Evolutionary conservation across 2,888 invertebrate species (phyloP).

Genomic region (Bombyx huttoni): DNA sequence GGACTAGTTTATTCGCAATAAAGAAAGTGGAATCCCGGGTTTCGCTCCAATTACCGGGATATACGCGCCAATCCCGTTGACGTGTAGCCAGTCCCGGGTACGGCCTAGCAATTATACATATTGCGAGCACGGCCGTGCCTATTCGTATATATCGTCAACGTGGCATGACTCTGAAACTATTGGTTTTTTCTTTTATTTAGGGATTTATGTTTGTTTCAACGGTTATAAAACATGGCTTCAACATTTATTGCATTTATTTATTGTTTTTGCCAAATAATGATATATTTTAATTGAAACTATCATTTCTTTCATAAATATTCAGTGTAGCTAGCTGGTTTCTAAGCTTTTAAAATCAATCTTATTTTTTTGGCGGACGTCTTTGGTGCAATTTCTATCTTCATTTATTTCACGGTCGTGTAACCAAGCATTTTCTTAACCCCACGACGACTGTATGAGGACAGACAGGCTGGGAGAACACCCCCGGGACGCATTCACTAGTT

Average conservation of each 20-base stretch:
- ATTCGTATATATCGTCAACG: constrained; percentile 33
- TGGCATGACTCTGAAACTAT: constrained; percentile 25
- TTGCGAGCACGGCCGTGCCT: constrained; percentile 38
- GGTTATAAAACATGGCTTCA: no score
- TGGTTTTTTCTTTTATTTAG: constrained; percentile 21
- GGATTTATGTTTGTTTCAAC: constrained; percentile 1
- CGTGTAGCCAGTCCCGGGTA: constrained; percentile 52
- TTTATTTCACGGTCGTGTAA: constrained; percentile 19
- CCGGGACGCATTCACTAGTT: constrained; percentile 63
- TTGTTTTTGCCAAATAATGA: no score
- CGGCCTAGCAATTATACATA: constrained; percentile 58
- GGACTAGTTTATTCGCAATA: constrained; percentile 70
- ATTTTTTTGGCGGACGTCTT: constrained; percentile 25
- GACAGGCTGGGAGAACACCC: constrained; percentile 36
- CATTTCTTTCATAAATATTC: no score
- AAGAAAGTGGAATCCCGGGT: constrained; percentile 70
- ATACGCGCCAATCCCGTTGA: constrained; percentile 67
- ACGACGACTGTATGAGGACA: constrained; percentile 28
- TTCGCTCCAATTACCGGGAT: constrained; percentile 70
- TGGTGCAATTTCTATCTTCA: constrained; percentile 32
- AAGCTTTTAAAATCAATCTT: constrained; percentile 30
- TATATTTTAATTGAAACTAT: no score
- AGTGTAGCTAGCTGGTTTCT: neutral
- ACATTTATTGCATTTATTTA: no score
- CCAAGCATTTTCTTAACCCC: constrained; percentile 30